Base-by-base conservation (phyloP, 2,113 vertebrate genomes). In the Halichoerus grypus region DNA sequence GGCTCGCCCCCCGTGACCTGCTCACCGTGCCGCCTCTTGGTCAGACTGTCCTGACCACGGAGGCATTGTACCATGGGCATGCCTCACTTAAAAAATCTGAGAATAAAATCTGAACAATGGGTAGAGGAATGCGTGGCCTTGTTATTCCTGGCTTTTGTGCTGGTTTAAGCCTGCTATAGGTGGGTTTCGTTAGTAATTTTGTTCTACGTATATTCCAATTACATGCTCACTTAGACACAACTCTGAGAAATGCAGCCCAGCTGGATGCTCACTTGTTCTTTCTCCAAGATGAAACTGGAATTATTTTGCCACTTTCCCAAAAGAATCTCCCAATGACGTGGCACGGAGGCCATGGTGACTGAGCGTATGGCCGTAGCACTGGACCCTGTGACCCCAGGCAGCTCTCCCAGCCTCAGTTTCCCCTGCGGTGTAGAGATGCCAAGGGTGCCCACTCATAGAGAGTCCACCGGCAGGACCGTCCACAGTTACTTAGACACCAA, bases 271-370 rank as follows among this genome's bases (percentile, higher is more conserved):
- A 26, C 8, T 46, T 28, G 59, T 39, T 91, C 55, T 65, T 74
- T 79, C 33, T 90, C 85, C 36, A 55, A 61, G 26, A 72, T 11
- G 10, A 93, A 63, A 53, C 6, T 46, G 28, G 21, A 69, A 79
- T n/a, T 55, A 24, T 84, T 59, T 83, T 53, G 21, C 53, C 83
- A 33, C 19, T 88, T 36, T 88, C 77, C 69, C 21, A 61, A 69
- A 67, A 76, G 36, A 51, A 49, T 14, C 16, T 76, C 36, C 72
- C 33, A 15, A 5, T 13, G 36, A 76, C 11, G 22, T 21, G 55
- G 21, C n/a, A 16, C 1, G 33, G n/a, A 77, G 33, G 67, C 26
- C 5, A 7, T 0, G 1, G 1, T 7, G 67, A 67, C 19, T 13
- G 15, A 61, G 53, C 4, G 6, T 24, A 2, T 13, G 19, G 57